A percentile compares a stretch with the other conserved stretches of the same genome.
Conservation (phyloP, 2,888 invertebrate species). For the Eristalinus aeneus region DNA sequence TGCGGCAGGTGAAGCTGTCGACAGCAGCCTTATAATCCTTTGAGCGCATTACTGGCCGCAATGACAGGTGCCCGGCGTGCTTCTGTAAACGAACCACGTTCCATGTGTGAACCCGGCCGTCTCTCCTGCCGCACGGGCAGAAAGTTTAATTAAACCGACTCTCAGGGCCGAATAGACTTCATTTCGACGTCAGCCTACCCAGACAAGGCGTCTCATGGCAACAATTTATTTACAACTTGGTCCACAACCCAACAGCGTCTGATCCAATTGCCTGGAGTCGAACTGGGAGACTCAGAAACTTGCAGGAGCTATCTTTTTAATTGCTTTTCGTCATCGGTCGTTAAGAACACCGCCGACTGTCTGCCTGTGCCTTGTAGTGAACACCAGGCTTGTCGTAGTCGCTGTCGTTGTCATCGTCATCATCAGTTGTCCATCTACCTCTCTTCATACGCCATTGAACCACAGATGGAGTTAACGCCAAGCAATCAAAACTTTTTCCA, state of each 20-base stretch:
- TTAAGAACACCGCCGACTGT: conserved; percentile 14
- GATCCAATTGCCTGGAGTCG: not conserved
- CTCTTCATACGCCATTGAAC: conserved; percentile 68
- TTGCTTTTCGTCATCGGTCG: conserved; percentile 66
- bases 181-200: not conserved
- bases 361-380: not conserved
- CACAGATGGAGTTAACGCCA: conserved; percentile 69
- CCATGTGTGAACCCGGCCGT: not conserved
- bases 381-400: not conserved
- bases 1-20: not conserved
- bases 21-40: conserved; percentile 40
- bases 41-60: conserved; percentile 30
- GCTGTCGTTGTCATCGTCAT: conserved; percentile 47
- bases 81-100: not conserved
- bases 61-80: not conserved
- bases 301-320: conserved; percentile 47
- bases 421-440: conserved; percentile 67
- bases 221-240: conserved; percentile 59
- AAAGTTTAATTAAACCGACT: conserved; percentile 53
- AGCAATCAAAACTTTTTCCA: conserved; percentile 70
- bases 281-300: not conserved
- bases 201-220: not conserved
- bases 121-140: not conserved
- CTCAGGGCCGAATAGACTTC: not conserved
- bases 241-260: not conserved